Conservation (phyloP, 2,113 vertebrate species). For the Gobiocypris rarus region DNA sequence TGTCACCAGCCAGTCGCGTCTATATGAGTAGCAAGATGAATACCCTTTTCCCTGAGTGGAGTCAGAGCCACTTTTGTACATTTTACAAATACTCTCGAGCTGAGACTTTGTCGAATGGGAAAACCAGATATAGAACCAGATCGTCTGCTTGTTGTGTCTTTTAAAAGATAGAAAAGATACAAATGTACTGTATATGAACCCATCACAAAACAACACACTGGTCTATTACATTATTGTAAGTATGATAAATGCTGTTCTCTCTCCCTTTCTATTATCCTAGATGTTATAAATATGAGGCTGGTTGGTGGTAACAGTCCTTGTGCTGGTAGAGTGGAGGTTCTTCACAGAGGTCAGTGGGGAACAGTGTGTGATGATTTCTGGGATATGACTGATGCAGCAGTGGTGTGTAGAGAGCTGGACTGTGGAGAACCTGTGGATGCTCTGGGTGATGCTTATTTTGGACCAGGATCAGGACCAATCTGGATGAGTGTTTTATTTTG, state of each 20-base stretch:
- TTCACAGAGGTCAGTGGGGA: constrained; percentile 37
- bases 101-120: too few species aligned
- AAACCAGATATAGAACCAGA: too few species aligned
- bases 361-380: constrained; percentile 51
- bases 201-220: too few species aligned
- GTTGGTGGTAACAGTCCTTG: background rate
- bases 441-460: background rate
- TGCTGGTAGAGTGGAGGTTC: background rate
- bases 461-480: background rate
- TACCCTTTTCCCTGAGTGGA: too few species aligned
- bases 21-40: too few species aligned
- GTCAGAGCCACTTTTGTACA: too few species aligned
- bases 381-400: constrained; percentile 18
- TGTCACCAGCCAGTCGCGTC: too few species aligned
- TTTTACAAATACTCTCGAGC: too few species aligned
- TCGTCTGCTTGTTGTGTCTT: too few species aligned
- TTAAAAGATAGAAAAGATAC: too few species aligned
- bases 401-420: constrained; percentile 10
- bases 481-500: background rate
- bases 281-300: background rate
- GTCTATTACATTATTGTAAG: too few species aligned
- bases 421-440: constrained; percentile 21
- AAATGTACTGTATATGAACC: too few species aligned
- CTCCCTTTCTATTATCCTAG: background rate
- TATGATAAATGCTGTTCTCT: background rate